A percentile compares a stretch with the other conserved stretches of the same genome.
These are phyloP conservation scores for Aphis gossypii DNA, from an alignment of 1,140 invertebrate genomes.

Conservation along the genomic window DNA sequence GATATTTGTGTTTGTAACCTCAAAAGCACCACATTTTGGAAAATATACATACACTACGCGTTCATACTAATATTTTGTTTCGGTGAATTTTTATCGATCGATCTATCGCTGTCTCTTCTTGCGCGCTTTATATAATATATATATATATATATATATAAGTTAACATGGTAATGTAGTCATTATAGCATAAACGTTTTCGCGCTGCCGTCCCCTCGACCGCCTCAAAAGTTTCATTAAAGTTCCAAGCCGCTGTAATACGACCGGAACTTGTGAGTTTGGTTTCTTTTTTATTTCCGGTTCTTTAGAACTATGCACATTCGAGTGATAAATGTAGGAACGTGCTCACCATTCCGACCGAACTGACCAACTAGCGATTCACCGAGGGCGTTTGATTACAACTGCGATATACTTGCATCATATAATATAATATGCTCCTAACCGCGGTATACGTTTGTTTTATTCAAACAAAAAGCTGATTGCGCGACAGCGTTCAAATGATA, in stretches of 20 bases:
- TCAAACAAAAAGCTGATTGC: neutral
- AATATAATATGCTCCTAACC: neutral
- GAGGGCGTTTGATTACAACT: neutral
- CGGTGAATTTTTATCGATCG: neutral
- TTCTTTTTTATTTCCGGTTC: neutral
- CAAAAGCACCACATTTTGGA: neutral
- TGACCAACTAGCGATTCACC: neutral
- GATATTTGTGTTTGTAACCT: neutral
- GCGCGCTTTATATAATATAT: neutral
- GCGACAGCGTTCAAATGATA: neutral
- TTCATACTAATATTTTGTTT: neutral
- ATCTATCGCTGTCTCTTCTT: neutral
- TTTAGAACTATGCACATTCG: constrained; percentile 26
- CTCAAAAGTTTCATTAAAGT: neutral
- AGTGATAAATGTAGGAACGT: neutral
- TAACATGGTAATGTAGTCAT: neutral
- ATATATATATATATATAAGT: neutral
- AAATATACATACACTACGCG: neutral
- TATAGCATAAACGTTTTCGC: neutral
- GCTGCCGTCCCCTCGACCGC: neutral
- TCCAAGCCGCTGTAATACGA: neutral
- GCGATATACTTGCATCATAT: neutral
- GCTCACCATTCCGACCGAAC: neutral
- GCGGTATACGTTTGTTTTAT: neutral
- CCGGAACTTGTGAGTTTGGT: neutral